Base-by-base conservation (phyloP, 2,888 invertebrate genomes). In the Parascotia fuliginaria region DNA sequence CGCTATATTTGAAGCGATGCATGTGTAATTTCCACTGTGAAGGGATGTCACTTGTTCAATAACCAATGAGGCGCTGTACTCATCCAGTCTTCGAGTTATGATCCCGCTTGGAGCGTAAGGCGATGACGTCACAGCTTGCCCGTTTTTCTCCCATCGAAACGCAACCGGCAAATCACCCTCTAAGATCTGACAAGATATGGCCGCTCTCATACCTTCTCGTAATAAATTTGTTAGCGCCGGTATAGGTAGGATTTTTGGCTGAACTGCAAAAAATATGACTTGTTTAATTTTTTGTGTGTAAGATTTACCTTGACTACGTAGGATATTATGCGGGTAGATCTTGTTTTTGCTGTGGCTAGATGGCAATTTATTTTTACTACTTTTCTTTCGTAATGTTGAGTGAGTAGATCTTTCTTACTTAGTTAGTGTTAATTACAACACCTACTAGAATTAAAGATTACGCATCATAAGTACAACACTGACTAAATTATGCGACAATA, bases 161-260 rank as follows among this genome's bases (percentile, higher is more conserved):
- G 95, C 96, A 69, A 98, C 96, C 38, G 98, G 98, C 71, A 97
- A 94, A 91, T 98, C 98, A 14, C 98, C 98, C 89, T 97, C 97
- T 80, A 97, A 94, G 81, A 97, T 96, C 89, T 97, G 96, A 84
- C 97, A 98, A 65, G 97, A 96, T 79, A 98, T 97, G 54, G 97
- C 97, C 24, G 97, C 97, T 67, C 97, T 93, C 95, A 97, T 96
- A 48, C 97, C 97, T 89, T 97, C 97, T 32, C 95, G 92, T 56
- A 96, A 90, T 80, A 97, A 93, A 81, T 96, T 95, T 53, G 96
- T 96, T 93, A 96, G 94, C 31, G 96, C 95, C 77, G 95, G 95
- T 75, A 97, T 96, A 29, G 96, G 96, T 87, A 96, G 93, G 73
- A 97, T 96, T 93, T 96, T 96, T 39, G 96, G 97, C 58, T 96